Evolutionary conservation across 2,113 vertebrate genomes (phyloP), one percentile per base, ranked within the genome.

Genomic region (Herpailurus yagouaroundi): DNA sequence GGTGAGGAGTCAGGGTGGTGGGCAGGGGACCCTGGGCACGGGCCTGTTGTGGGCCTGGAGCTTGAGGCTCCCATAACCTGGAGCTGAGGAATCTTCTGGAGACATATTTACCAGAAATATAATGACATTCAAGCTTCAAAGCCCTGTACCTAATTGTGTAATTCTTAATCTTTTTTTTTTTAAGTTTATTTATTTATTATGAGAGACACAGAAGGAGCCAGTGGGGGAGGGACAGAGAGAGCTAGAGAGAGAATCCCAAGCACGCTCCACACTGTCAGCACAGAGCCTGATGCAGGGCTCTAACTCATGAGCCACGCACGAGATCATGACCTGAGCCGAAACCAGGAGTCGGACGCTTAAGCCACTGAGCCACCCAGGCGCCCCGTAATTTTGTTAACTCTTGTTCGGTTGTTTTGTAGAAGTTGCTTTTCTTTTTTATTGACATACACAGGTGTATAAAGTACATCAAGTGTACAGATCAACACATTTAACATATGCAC

Each of bases 1-100:
- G 18, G 50, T 1, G 1, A 27, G 66, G 45, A 0, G 1, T 1
- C 0, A 10, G 45, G 1, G 1, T 1, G 0, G 12, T 8, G 23
- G n/a, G 41, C 16, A 10, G 25, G 16, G 57, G 14, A 27, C 2
- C 8, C 5, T 48, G 11, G 50, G n/a, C 4, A 2, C 0, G 25
- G 50, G 15, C 45, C 31, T 33, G n/a, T 36, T 18, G 33, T 23
- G 38, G 31, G 1, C 3, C 41, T 10, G 9, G 13, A 25, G 13
- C 33, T 25, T 64, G 41, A 27, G 74, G 29, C 38, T 69, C 11
- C 15, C 19, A 14, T 5, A 1, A 1, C 23, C 38, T 36, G 23
- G 29, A 48, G 23, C 23, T 8, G 76, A 92, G 66, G 11, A 66
- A 33, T 50, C 29, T 9, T 55, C 7, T 15, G 7, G 38, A 12